Percentiles rank a stretch among this genome's conserved stretches.
Evolutionary conservation across 2,888 invertebrate genomes (phyloP).

Genomic region (Brenthis hecate): DNA sequence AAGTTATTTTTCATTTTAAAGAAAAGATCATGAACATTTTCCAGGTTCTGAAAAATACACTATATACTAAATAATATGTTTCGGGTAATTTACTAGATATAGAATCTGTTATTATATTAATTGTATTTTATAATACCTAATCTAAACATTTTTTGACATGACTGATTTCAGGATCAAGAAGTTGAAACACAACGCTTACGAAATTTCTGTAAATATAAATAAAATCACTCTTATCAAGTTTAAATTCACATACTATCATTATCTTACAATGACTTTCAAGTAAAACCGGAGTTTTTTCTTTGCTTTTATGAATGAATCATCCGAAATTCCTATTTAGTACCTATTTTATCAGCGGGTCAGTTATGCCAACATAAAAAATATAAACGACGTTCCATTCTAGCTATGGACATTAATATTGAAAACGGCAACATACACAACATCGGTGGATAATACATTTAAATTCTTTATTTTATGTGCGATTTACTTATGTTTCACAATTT

Average conservation of each 20-base stretch:
- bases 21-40: too few species aligned
- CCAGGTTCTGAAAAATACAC: too few species aligned
- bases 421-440: neutral
- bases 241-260: conserved; percentile 4
- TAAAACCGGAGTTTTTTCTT: conserved; percentile 29
- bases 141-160: too few species aligned
- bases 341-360: conserved; percentile 44
- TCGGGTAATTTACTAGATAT: too few species aligned
- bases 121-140: too few species aligned
- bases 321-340: conserved; percentile 52
- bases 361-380: conserved; percentile 38
- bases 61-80: too few species aligned
- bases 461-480: neutral
- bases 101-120: too few species aligned
- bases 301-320: conserved; percentile 59
- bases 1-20: too few species aligned
- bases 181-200: too few species aligned
- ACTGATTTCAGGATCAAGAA: too few species aligned
- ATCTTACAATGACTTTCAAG: conserved; percentile 7
- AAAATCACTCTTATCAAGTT: conserved; percentile 12
- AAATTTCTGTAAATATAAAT: neutral
- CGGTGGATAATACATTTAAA: neutral
- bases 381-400: conserved; percentile 39
- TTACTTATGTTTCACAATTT: neutral
- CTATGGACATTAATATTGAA: neutral